Evolutionary conservation across 2,113 vertebrate genomes (phyloP), one percentile per base, ranked within the genome.

Genomic region (Rana temporaria): DNA sequence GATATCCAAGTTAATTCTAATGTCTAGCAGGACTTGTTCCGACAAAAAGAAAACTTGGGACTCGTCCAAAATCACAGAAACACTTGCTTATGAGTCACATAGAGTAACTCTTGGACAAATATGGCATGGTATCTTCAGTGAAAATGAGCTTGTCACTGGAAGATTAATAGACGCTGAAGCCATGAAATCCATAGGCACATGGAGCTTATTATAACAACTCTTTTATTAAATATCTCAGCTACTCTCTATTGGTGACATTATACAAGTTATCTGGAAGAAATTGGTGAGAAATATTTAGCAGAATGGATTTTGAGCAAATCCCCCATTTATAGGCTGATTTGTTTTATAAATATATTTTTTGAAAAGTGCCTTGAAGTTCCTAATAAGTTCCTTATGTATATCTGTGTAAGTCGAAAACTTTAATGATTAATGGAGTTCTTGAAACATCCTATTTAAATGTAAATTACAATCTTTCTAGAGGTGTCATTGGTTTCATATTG

Each of bases 51-150:
- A 69, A 80, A 80, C 53, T 86, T 91, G 92, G 91, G 89, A 84
- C 77, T 30, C 71, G 0, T 82, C 93, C 92, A 91, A 78, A 24
- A 85, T 86, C 87, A 71, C 85, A 88, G 85, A 85, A 90, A 85
- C 86, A 75, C 84, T 66, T 74, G 86, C 87, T 87, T 77, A 86
- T 91, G 93, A 94, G 89, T 91, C 91, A 91, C 89, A 91, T 78
- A 84, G 86, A 88, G 85, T 80, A 84, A 81, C 87, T 79, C 90
- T 91, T 93, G 90, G 87, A 94, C 92, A 94, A 93, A 94, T 92
- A 94, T 90, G 94, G 92, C 87, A 87, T 91, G 91, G 90, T 87
- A 91, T 93, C 91, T 89, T 89, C 88, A 84, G 89, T 69, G 87
- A 86, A 87, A 90, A 89, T 38, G 84, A 85, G 77, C 76, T 70